Conservation (phyloP, 2,888 invertebrate species). For the Sclerodermus sp. region DNA sequence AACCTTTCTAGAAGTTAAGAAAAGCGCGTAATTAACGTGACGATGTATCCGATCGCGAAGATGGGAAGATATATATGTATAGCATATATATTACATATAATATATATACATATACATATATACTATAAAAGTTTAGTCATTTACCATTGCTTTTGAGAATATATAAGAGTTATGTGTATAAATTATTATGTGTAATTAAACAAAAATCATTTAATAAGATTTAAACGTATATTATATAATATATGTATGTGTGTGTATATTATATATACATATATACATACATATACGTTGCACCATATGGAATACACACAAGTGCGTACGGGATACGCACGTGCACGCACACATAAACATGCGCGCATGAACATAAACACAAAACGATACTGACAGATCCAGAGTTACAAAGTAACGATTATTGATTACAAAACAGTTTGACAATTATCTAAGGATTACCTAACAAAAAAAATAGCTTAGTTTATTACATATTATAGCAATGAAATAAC, state of each 20-base stretch:
- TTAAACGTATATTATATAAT: conserved; percentile 30
- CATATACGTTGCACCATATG: no score
- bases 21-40: conserved; percentile 13
- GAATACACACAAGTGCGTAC: no score
- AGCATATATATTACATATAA: no score
- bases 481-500: conserved; percentile 35
- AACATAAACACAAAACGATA: no score
- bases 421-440: no score
- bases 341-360: conserved; percentile 18
- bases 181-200: conserved; percentile 52
- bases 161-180: conserved; percentile 48
- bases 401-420: no score
- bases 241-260: conserved; percentile 26
- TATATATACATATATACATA: conserved; percentile 10
- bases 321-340: no score
- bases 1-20: conserved; percentile 26
- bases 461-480: neutral
- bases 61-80: conserved; percentile 21
- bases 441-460: no score
- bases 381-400: no score
- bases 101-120: no score
- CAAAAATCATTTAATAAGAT: conserved; percentile 46
- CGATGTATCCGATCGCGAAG: conserved; percentile 20
- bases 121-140: conserved; percentile 44
- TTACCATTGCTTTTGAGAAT: conserved; percentile 48